Base-by-base conservation (phyloP, 92 coral and sea anemone species). In the Parazoanthus swiftii region DNA sequence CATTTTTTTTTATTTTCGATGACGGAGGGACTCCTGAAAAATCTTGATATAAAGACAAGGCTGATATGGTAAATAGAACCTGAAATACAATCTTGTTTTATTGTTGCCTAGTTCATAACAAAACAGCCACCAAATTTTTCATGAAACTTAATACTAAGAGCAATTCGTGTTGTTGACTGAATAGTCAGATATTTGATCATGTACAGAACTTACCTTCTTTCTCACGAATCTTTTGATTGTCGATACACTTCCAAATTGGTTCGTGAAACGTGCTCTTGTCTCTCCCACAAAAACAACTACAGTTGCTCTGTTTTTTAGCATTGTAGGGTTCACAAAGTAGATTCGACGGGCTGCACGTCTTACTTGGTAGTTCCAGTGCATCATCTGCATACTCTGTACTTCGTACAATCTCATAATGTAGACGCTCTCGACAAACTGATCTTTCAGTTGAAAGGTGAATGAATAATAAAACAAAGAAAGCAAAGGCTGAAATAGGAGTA, bases 261-360 rank as follows among this genome's bases (percentile, higher is more conserved):
- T 84, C 87, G 8, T 84, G 71, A 71, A 84, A 84, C 29, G 87
- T 84, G 78, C 87, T 84, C 36, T 84, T 70, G 4, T 84, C 87
- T 26, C 68, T 33, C 68, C 87, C 87, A 84, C 87, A 84, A 36
- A 70, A 84, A 2, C 87, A 84, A 29, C 87, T 84, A 44, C 87
- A 84, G 42, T 84, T 33, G 9, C 15, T 71, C 14, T 8, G 26
- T 18, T 25, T 44, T 25, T 7, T 51, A 0, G 78, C 87, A 20
- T 48, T 46, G 87, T 84, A 84, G n/a, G 46, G 68, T 0, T 2
- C 1, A 16, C 87, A 84, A 15, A 26, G 25, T 20, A 6, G 29
- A 14, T 5, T 54, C 13, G 78, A 70, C 8, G 56, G 37, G 20
- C 13, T 46, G 43, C 87, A 84, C 44, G 26, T 48, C 7, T 13